Conservation (phyloP, 1,140 invertebrate genomes). For the Drosophila cardini region DNA sequence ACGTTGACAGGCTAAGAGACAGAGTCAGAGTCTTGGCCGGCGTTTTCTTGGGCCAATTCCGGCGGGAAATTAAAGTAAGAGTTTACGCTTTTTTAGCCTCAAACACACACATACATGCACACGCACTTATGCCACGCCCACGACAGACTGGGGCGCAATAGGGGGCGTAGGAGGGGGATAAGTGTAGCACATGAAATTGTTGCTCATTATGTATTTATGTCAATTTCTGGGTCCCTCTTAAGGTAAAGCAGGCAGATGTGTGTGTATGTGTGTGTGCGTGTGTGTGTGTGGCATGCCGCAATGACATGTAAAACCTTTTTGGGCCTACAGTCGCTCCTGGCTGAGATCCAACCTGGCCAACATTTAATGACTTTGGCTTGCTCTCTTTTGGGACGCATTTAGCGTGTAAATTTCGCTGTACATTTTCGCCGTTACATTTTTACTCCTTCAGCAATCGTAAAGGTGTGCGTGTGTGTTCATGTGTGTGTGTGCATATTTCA, state of each 20-base stretch:
- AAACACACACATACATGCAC: constrained; percentile 55
- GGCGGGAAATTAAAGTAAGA: constrained; percentile 83
- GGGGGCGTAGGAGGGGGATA: neutral
- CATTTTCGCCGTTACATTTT: constrained; percentile 65
- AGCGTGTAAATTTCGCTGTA: constrained; percentile 77
- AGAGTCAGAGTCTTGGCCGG: constrained; percentile 55
- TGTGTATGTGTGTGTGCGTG: constrained; percentile 24
- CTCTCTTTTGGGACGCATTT: constrained; percentile 78
- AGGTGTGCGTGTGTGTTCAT: constrained; percentile 57
- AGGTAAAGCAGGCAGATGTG: constrained; percentile 23
- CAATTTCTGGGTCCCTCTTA: constrained; percentile 72
- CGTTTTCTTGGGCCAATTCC: constrained; percentile 71
- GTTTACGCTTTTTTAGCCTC: constrained; percentile 76
- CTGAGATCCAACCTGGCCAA: constrained; percentile 58
- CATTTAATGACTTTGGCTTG: constrained; percentile 82
- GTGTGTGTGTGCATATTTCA: constrained; percentile 75
- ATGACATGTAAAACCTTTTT: constrained; percentile 82
- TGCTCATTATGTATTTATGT: constrained; percentile 84
- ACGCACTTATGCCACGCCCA: constrained; percentile 56
- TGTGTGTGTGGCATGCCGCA: constrained; percentile 53
- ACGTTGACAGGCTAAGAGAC: constrained; percentile 68
- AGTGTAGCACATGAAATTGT: constrained; percentile 63
- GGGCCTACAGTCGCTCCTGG: constrained; percentile 50
- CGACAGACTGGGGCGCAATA: neutral
- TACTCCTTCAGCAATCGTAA: constrained; percentile 76